A percentile compares a stretch with the other conserved stretches of the same genome.
These are phyloP conservation scores for Chrysolina haemoptera DNA, from an alignment of 2,888 invertebrate species.

Conservation along the genomic window DNA sequence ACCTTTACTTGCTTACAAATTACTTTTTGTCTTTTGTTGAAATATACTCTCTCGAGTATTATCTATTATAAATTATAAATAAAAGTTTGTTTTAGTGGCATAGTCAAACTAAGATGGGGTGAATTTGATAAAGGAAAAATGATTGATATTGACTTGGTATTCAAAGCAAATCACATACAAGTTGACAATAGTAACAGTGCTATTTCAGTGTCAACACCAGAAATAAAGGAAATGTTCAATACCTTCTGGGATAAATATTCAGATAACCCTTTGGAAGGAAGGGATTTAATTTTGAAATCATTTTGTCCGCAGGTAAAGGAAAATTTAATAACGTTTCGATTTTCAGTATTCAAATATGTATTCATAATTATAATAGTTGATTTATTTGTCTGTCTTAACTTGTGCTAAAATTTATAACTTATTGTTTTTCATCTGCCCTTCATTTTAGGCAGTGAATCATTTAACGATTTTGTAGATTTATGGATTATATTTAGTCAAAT, in stretches of 20 bases:
- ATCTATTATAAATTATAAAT: not conserved
- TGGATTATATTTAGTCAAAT: slow-evolving; percentile 89
- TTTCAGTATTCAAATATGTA: too few species aligned
- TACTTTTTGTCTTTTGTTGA: too few species aligned
- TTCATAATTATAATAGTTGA: too few species aligned
- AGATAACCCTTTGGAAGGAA: slow-evolving; percentile 77
- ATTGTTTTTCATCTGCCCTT: too few species aligned
- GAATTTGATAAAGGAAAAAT: slow-evolving; percentile 74
- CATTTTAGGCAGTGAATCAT: not conserved
- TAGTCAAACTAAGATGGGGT: slow-evolving; percentile 83
- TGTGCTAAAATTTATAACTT: too few species aligned
- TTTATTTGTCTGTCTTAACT: too few species aligned
- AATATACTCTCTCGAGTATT: too few species aligned
- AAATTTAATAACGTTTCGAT: too few species aligned
- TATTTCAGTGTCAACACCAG: slow-evolving; percentile 74
- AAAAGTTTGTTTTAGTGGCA: slow-evolving; percentile 75
- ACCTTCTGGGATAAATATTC: slow-evolving; percentile 81
- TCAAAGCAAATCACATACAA: slow-evolving; percentile 82
- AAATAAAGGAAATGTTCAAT: slow-evolving; percentile 79
- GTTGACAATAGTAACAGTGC: slow-evolving; percentile 73
- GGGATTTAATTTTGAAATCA: slow-evolving; percentile 84
- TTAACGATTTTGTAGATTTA: slow-evolving; percentile 76
- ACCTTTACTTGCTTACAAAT: too few species aligned
- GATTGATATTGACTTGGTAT: slow-evolving; percentile 79
- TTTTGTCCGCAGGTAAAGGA: slow-evolving; percentile 84